A percentile compares a stretch with the other conserved stretches of the same genome.
These are phyloP conservation scores for Hypotaenidia philippensis DNA, from an alignment of 2,797 vertebrate species.

Conservation along the genomic window DNA sequence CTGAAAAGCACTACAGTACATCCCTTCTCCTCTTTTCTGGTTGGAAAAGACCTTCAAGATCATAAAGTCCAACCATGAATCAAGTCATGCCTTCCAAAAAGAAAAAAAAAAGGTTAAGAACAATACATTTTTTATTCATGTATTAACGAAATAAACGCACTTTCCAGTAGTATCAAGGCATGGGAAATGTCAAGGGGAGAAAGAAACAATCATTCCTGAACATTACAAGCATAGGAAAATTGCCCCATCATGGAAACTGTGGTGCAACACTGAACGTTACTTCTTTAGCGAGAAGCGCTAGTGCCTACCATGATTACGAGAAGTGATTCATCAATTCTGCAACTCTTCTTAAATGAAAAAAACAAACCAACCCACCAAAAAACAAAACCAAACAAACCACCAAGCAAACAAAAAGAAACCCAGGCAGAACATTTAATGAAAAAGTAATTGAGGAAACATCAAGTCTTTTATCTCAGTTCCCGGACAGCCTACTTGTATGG, in stretches of 20 bases:
- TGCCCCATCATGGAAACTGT: slow-evolving; percentile 46
- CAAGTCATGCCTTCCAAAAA: neutral
- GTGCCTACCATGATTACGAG: neutral
- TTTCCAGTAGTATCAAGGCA: neutral
- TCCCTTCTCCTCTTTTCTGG: neutral
- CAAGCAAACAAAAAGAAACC: neutral
- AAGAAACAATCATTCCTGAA: slow-evolving; percentile 32
- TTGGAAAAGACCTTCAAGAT: no score
- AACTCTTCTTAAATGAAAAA: neutral
- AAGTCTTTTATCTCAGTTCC: neutral
- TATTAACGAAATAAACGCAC: neutral
- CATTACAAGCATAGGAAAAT: slow-evolving; percentile 8
- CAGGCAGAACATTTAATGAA: neutral
- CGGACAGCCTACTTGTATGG: neutral
- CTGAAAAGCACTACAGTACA: neutral
- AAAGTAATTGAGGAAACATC: neutral
- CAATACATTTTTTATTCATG: neutral
- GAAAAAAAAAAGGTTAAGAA: neutral
- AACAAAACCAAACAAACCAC: neutral
- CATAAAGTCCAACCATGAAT: no score
- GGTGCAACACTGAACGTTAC: neutral
- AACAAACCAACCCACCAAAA: no score
- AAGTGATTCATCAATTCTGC: slow-evolving; percentile 59
- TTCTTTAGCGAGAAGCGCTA: neutral
- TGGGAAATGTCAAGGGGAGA: slow-evolving; percentile 2